phyloP scores from a whole-genome alignment of 2,797 vertebrate species.

The Hoplostethus atlanticus region DNA sequence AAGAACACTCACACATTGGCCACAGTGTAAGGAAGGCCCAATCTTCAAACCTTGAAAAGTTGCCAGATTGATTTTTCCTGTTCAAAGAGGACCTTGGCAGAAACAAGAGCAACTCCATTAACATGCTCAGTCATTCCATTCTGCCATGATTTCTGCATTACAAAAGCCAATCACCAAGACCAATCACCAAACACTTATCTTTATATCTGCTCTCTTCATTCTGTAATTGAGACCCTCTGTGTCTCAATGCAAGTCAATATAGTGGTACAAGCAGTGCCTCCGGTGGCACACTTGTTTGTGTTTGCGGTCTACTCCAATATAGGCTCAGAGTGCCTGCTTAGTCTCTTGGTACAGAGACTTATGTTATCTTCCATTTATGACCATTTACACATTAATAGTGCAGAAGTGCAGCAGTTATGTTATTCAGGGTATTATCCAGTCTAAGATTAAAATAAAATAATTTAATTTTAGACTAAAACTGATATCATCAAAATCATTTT shows the following conservation, averaged over 20 bases:
- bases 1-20: slow-evolving; percentile 38
- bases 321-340: neutral
- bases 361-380: too few species aligned
- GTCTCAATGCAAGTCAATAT: slow-evolving; percentile 50
- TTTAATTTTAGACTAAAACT: neutral
- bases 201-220: slow-evolving; percentile 62
- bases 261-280: slow-evolving; percentile 23
- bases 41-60: slow-evolving; percentile 66
- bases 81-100: slow-evolving; percentile 54
- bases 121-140: slow-evolving; percentile 58
- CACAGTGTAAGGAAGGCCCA: slow-evolving; percentile 44
- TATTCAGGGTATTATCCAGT: too few species aligned
- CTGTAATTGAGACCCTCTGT: slow-evolving; percentile 50
- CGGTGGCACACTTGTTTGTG: slow-evolving; percentile 25
- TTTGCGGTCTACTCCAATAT: slow-evolving; percentile 28
- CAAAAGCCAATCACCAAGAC: slow-evolving; percentile 52
- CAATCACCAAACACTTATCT: slow-evolving; percentile 59
- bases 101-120: slow-evolving; percentile 71
- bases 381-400: too few species aligned
- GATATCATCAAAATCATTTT: neutral
- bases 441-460: neutral
- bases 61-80: slow-evolving; percentile 74
- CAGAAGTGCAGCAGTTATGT: too few species aligned
- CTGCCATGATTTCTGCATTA: slow-evolving; percentile 59
- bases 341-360: neutral